Base-by-base conservation (phyloP, 2,797 vertebrate genomes). In the Hirundo rustica region DNA sequence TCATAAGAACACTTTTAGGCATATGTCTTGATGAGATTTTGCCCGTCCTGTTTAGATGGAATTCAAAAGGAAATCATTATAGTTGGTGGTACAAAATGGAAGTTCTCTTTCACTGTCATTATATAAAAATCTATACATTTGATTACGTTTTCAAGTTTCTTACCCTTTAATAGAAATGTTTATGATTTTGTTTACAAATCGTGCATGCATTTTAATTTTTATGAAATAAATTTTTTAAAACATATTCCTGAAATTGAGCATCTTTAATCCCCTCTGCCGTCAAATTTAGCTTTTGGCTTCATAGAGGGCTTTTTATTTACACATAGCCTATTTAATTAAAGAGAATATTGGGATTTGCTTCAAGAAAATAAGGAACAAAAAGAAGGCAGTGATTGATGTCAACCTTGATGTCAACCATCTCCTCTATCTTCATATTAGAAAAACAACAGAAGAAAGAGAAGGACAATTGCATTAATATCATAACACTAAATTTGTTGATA, bases 401-500 rank as follows among this genome's bases (percentile, higher is more conserved):
- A 72, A 9, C 26, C 47, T 64, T 75, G 26, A 88, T 34, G 18
- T 68, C 13, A 77, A 27, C 6, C 21, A 42, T 48, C 13, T 53
- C 68, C 6, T 40, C 16, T 72, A 40, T 32, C 11, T 72, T 40
- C 51, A 6, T 51, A 36, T 55, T 53, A 67, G 57, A 75, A 85
- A 81, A 42, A 23, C 1, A 4, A 30, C 29, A 61, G 23, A 45
- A 78, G 17, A 67, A 51, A 54, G 40, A 23, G 45, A 85, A 89
- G n/a, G 0, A 0, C 20, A 57, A 42, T 9, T 58, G 18, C 4
- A 32, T 10, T 83, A 76, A 23, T 1, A 7, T 13, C 32, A 4
- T 30, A 13, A 34, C 12, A 64, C 62, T 47, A 54, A 70, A 64
- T 47, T 57, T 60, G 2, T 25, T 0, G 2, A 29, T 45, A 76